phyloP scores from a whole-genome alignment of 2,113 vertebrate genomes.

The Lamprotornis superbus region DNA sequence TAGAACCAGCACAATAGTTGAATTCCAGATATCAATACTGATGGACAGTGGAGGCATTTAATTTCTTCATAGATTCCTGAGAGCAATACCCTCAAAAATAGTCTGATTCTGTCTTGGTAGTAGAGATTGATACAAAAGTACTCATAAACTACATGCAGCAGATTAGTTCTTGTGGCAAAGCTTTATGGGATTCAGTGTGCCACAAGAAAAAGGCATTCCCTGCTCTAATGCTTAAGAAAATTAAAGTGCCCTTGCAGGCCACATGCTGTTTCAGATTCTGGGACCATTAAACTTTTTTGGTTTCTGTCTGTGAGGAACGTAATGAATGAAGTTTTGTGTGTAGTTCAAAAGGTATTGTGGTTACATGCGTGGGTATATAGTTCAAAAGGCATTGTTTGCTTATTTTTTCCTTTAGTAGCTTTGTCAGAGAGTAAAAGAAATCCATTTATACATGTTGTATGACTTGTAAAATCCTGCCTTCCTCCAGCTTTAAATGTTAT shows the following conservation, averaged over 20 bases:
- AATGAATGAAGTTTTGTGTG: constrained; percentile 47
- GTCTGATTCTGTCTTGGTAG: not conserved
- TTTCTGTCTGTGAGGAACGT: not conserved
- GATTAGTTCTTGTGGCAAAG: not conserved
- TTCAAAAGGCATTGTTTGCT: constrained; percentile 38
- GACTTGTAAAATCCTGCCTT: constrained; percentile 51
- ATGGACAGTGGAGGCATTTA: not conserved
- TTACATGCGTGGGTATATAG: not conserved
- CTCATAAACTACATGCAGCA: not conserved
- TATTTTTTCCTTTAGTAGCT: constrained; percentile 42
- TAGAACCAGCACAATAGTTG: not conserved
- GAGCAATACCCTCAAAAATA: not conserved
- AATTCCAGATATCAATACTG: not conserved
- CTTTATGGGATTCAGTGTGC: not conserved
- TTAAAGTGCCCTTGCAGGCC: not conserved
- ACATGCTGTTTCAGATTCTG: not conserved
- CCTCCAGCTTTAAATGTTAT: constrained; percentile 57
- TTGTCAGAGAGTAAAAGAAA: constrained; percentile 33
- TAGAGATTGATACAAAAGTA: not conserved
- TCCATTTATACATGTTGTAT: not conserved
- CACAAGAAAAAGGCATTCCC: not conserved
- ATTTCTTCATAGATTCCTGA: not conserved
- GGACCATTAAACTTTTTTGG: not conserved
- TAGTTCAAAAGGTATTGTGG: constrained; percentile 16
- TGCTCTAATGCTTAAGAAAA: not conserved